Conservation (phyloP, 2,888 invertebrate species). For the Strigamia transsilvanica region DNA sequence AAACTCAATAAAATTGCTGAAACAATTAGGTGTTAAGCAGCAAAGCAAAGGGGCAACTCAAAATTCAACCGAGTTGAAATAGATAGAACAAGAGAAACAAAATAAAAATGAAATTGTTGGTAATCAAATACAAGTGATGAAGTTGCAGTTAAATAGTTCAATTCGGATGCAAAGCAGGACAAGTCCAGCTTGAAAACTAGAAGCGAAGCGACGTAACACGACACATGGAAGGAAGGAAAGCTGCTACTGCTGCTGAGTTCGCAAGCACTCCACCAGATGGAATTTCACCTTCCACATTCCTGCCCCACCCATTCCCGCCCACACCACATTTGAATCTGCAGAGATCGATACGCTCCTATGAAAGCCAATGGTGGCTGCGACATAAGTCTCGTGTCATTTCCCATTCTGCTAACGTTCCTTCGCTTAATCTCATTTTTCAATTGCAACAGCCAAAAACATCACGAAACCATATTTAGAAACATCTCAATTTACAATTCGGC, state of each 20-base stretch:
- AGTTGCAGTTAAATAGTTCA: constrained; percentile 23
- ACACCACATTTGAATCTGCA: constrained; percentile 29
- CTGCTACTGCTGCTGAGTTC: constrained; percentile 32
- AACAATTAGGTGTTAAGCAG: no score
- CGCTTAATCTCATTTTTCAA: constrained; percentile 43
- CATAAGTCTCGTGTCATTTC: constrained; percentile 49
- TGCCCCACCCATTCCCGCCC: constrained; percentile 20
- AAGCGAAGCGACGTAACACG: not conserved
- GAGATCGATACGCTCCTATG: constrained; percentile 44
- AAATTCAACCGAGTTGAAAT: no score
- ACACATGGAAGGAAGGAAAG: not conserved
- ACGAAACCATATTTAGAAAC: constrained; percentile 2
- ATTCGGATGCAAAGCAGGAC: constrained; percentile 15
- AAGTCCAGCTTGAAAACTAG: not conserved
- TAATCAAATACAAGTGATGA: no score
- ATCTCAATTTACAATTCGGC: not conserved
- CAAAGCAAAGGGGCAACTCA: no score
- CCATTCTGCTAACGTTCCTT: constrained; percentile 2
- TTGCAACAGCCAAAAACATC: constrained; percentile 21
- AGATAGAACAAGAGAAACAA: not conserved
- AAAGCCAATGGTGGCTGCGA: constrained; percentile 40
- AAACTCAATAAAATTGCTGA: no score
- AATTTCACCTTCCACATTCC: constrained; percentile 29
- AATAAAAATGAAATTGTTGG: not conserved
- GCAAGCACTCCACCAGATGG: constrained; percentile 35